Base-by-base conservation (phyloP, 1,140 invertebrate species). In the Sipha flava region DNA sequence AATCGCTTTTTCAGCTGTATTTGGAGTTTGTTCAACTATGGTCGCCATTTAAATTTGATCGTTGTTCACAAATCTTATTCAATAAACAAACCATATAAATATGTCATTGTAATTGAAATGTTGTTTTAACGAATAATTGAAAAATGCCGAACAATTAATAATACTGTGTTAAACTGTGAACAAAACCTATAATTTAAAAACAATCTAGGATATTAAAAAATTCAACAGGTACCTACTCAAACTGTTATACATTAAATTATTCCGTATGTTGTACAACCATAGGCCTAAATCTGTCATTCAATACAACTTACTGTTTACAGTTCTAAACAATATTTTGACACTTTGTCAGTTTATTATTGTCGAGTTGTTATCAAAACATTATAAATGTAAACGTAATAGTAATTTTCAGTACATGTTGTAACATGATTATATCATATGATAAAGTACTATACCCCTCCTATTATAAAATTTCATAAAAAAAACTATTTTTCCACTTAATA, bases 21-120 rank as follows among this genome's bases (percentile, higher is more conserved):
- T 82, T 57, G 84, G 83, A 59, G 83, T 83, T 72, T 84, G 83
- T 79, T 84, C 83, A 68, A 84, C 81, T 68, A 84, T 81, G 77
- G 81, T 81, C 37, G 83, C 82, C 83, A 84, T 84, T 66, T 54
- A 16, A 52, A 18, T 52, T 2, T 1, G 23, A 45, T 2, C 0
- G 16, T n/a, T 16, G 23, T 47, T 47, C n/a, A 2, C 37, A 23
- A 43, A 16, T 70, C 2, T 70, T 47, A 70, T n/a, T 31, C 16
- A 0, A 9, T 18, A 2, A n/a, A 70, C 23, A 45, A 5, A 12
- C 43, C 26, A 12, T 16, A 70, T 29, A n/a, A 4, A 5, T n/a
- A 47, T 29, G 1, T 29, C 66, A 47, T 47, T 12, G 7, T 29
- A 47, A 1, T 7, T 70, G 6, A 45, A 45, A 29, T 47, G 23